Base-by-base conservation (phyloP, 2,113 vertebrate genomes). In the Eudorcas thomsonii region DNA sequence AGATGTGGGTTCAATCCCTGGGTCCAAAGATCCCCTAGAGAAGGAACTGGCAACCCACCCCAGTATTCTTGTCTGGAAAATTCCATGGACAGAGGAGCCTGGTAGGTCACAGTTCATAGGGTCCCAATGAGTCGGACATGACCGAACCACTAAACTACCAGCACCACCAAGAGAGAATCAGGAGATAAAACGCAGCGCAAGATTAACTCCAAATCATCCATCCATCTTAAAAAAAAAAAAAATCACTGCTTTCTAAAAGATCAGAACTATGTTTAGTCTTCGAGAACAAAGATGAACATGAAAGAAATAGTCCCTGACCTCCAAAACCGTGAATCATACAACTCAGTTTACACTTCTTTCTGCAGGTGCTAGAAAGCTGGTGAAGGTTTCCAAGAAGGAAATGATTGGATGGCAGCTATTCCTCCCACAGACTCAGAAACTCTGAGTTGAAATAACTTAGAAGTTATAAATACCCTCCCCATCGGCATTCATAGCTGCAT, bases 371-470 rank as follows among this genome's bases (percentile, higher is more conserved):
- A 3, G 39, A 93, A n/a, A 71, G n/a, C 33, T 36, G 50, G 33
- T 25, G 25, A 57, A 48, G 19, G 12, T 84, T 48, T 90, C 88
- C 21, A 92, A 74, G 45, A 94, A 78, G 17, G 36, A 3, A 23
- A 52, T 80, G 10, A 48, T 17, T 48, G 83, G 23, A n/a, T 52
- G 14, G 33, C 6, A 62, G 74, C 33, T 67, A 6, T 14, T 94
- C 23, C 13, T 96, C 30, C 48, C 74, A 54, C 28, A 97, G 19
- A 71, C 36, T 52, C 36, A 82, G 87, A 62, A 25, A 52, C n/a
- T n/a, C 21, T 23, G 11, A 81, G 19, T 52, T 54, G 17, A 83
- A 92, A 43, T 21, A 2, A 78, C 30, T 14, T 48, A 30, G 3
- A 78, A 17, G 7, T 74, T 67, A 30, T 78, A 36, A 54, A 6